Evolutionary conservation across 2,797 vertebrate genomes (phyloP).

Genomic region (Alfaro cultratus): DNA sequence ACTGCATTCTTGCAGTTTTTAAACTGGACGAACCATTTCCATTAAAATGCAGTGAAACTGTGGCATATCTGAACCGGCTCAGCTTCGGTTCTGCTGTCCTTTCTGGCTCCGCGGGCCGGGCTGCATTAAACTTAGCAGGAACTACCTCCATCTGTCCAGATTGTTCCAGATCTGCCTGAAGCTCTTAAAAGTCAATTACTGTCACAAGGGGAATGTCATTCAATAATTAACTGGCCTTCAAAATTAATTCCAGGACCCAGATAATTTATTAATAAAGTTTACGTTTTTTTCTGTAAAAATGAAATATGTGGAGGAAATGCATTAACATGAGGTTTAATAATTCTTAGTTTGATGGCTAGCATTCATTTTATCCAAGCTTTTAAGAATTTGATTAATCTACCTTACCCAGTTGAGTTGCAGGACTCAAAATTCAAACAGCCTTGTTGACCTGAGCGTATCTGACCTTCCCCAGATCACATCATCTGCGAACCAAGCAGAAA

Average conservation of each 20-base stretch:
- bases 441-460: slow-evolving; percentile 3
- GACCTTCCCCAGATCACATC: slow-evolving; percentile 8
- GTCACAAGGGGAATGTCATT: background rate
- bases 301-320: background rate
- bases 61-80: no score
- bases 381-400: background rate
- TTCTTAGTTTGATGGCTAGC: background rate
- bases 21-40: background rate
- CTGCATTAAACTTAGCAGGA: background rate
- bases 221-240: background rate
- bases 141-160: background rate
- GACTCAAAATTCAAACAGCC: background rate
- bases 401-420: background rate
- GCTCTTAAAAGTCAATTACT: background rate
- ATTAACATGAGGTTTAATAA: background rate
- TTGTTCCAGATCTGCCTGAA: background rate
- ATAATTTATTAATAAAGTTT: background rate
- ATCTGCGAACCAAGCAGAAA: slow-evolving; percentile 12
- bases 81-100: background rate
- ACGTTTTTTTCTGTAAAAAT: background rate
- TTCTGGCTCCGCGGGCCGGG: no score
- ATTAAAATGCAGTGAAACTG: background rate
- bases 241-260: background rate
- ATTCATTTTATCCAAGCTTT: background rate
- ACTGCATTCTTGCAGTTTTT: background rate